phyloP scores from a whole-genome alignment of 2,797 vertebrate species.

The Miichthys miiuy region DNA sequence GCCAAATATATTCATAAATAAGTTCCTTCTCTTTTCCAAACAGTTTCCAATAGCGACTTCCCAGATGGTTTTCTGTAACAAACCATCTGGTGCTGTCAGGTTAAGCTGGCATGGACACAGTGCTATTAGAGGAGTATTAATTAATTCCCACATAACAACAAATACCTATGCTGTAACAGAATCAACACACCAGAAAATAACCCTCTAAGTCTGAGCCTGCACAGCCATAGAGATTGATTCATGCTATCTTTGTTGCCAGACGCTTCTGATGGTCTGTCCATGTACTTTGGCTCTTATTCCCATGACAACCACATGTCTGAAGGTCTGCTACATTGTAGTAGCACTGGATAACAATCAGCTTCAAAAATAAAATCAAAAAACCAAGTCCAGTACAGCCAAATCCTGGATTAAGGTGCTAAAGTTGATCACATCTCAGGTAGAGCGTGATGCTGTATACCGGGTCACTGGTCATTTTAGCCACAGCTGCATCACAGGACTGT shows the following conservation, averaged over 20 bases:
- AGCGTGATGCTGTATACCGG: not conserved
- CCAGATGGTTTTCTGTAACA: no score
- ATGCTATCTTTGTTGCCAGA: not conserved
- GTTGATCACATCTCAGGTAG: not conserved
- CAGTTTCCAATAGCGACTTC: no score
- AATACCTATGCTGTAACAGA: not conserved
- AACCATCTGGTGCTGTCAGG: no score
- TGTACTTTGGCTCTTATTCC: not conserved
- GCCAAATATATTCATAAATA: no score
- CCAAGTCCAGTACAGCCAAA: not conserved
- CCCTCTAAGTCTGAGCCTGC: not conserved
- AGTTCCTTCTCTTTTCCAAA: no score
- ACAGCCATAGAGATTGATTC: not conserved
- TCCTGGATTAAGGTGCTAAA: no score
- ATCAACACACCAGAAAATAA: not conserved
- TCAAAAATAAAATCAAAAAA: not conserved
- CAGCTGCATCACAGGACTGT: constrained; percentile 9
- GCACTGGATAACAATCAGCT: not conserved
- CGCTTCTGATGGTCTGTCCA: not conserved
- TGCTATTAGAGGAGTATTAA: not conserved
- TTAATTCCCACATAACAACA: not conserved
- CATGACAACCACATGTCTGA: not conserved
- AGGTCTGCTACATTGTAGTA: not conserved
- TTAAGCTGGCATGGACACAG: not conserved
- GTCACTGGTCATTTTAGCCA: constrained; percentile 2